phyloP scores from a whole-genome alignment of 2,113 vertebrate species.

The Chionodraco myersi region DNA sequence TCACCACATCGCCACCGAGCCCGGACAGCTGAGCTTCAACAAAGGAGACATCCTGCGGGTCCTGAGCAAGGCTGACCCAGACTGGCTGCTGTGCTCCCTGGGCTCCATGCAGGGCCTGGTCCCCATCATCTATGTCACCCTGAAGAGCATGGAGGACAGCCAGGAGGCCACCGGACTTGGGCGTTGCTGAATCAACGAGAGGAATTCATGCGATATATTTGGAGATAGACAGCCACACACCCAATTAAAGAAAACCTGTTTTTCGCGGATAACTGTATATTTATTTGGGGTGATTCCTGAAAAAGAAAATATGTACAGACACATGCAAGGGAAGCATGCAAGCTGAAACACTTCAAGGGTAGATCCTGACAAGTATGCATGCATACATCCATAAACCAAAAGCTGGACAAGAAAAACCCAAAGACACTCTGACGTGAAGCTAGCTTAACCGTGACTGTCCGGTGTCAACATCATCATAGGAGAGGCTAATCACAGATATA shows the following conservation, averaged over 20 bases:
- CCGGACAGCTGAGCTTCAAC: constrained; percentile 93
- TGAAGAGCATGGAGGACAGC: constrained; percentile 72
- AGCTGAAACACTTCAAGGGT: constrained; percentile 20
- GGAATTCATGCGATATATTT: no score
- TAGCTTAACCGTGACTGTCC: constrained; percentile 31
- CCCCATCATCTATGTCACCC: constrained; percentile 91
- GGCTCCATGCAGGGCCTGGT: constrained; percentile 87
- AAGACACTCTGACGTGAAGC: constrained; percentile 41
- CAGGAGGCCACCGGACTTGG: constrained; percentile 46
- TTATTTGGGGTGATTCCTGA: no score
- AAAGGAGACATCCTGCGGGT: constrained; percentile 90
- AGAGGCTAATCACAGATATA: not conserved
- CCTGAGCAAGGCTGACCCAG: constrained; percentile 85
- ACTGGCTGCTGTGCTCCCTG: constrained; percentile 91
- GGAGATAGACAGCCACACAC: not conserved
- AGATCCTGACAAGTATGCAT: constrained; percentile 57
- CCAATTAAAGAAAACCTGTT: constrained; percentile 1
- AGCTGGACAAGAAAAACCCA: constrained; percentile 46
- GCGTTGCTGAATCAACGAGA: constrained; percentile 20
- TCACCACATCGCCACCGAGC: constrained; percentile 92
- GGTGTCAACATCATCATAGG: constrained; percentile 1
- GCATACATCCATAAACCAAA: constrained; percentile 52
- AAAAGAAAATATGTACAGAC: constrained; percentile 18
- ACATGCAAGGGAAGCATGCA: constrained; percentile 56
- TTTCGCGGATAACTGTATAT: no score